Base-by-base conservation (phyloP, 2,888 invertebrate genomes). In the Eledona agricola region DNA sequence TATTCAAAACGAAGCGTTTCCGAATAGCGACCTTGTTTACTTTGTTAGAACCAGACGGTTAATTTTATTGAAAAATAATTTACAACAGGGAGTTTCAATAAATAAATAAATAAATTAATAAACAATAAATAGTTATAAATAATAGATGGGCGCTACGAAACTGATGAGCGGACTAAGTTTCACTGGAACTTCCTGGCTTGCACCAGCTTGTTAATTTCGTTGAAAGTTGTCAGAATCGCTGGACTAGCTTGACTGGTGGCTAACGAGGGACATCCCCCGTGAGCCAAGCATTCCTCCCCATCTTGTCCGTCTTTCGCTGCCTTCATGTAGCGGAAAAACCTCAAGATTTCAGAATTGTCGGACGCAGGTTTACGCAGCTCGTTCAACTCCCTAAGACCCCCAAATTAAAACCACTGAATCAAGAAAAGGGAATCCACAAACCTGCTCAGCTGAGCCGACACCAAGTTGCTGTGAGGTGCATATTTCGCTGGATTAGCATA, bases 281-380 rank as follows among this genome's bases (percentile, higher is more conserved):
- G 87, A 0, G 81, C 78, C n/a, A 81, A 76, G 69, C 93, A 93
- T 67, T 86, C 85, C 5, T 82, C 78, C 9, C 89, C 89, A 67
- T 92, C 92, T 69, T 93, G 93, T 0, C 92, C 93, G 57, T 91
- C 86, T 73, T 92, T 86, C 5, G 93, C 93, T 0, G 93, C 90
- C 59, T 91, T 87, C 92, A 93, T 93, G 76, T 93, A 93, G 49
- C 87, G 85, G 81, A 93, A 93, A 80, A 93, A 93, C 42, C 93
- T 80, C 23, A 93, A 78, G 52, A 93, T 92, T 65, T 93, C 92
- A 0, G 90, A 88, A 73, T 93, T 93, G 72, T 93, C 92, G 0
- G 88, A 87, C 0, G 90, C 86, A 0, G 93, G 93, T 42, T 91
- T 88, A 2, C 90, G 82, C 31, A 93, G 79, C 71, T 93, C 93